Percentiles rank a stretch among this genome's conserved stretches.
phyloP scores from a whole-genome alignment of 2,113 vertebrate genomes.

The Leptocoma aspasia region DNA sequence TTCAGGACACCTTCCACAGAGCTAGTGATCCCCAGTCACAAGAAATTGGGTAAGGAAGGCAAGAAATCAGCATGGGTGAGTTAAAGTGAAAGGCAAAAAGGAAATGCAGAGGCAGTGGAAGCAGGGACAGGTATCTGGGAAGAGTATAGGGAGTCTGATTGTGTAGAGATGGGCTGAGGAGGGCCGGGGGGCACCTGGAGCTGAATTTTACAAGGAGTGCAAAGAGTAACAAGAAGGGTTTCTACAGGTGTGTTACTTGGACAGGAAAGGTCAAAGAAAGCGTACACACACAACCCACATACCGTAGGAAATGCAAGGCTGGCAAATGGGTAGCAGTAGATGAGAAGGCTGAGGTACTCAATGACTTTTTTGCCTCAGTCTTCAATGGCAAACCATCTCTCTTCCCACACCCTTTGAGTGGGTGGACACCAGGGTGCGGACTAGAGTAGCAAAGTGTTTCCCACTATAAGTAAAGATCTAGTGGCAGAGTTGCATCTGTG shows the following conservation, averaged over 20 bases:
- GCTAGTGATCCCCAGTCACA: neutral
- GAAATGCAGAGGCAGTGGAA: neutral
- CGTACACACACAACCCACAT: neutral
- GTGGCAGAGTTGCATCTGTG: neutral
- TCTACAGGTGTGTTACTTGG: neutral
- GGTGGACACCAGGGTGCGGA: neutral
- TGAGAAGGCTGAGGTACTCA: neutral
- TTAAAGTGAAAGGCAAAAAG: neutral
- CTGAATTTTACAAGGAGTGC: neutral
- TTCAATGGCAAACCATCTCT: neutral
- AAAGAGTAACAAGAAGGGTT: neutral
- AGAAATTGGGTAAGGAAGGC: neutral
- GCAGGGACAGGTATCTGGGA: neutral
- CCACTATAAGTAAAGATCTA: neutral
- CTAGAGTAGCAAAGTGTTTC: neutral
- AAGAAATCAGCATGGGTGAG: neutral
- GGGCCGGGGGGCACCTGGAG: neutral
- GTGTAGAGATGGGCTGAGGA: neutral
- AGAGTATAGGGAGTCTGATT: neutral
- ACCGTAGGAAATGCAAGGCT: neutral
- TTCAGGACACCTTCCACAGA: neutral
- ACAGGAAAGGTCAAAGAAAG: neutral
- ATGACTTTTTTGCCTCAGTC: fast-evolving
- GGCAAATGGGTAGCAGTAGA: neutral
- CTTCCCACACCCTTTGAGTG: neutral